Percentiles rank a stretch among this genome's conserved stretches.
Evolutionary conservation across 2,797 vertebrate genomes (phyloP).

Genomic region (Melanotaenia maccullochi): DNA sequence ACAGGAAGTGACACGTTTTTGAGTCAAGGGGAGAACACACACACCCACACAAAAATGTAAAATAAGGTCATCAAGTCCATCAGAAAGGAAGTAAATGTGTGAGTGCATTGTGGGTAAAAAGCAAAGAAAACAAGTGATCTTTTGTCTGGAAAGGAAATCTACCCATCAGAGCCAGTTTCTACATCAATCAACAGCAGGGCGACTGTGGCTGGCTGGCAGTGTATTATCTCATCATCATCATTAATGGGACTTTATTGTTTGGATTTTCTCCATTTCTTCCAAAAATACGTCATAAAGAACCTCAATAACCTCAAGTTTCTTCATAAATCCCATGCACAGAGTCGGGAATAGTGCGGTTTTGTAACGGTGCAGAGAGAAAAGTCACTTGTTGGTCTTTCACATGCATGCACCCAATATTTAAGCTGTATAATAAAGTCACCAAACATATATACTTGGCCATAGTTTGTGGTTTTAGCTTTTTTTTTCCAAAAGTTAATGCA

Average conservation of each 20-base stretch:
- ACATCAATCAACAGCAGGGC: conserved; percentile 8
- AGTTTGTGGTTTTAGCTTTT: not conserved
- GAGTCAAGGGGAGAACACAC: conserved; percentile 23
- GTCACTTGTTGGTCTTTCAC: not conserved
- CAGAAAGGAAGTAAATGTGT: conserved; percentile 23
- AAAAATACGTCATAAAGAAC: not conserved
- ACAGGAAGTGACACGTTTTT: conserved; percentile 39
- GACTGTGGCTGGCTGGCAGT: not conserved
- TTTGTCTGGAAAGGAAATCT: conserved; percentile 38
- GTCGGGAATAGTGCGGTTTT: not conserved
- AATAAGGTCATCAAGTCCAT: conserved; percentile 41
- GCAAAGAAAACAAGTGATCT: conserved; percentile 33
- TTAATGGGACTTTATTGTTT: conserved; percentile 7
- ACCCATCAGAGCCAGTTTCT: conserved; percentile 41
- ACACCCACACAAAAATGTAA: not conserved
- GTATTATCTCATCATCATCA: too few relatives aligned
- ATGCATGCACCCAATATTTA: not conserved
- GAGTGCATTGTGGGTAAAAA: conserved; percentile 6
- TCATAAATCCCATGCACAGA: not conserved
- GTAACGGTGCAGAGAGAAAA: not conserved
- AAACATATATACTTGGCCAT: not conserved
- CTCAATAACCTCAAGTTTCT: conserved; percentile 2
- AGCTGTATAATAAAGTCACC: not conserved
- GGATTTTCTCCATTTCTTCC: not conserved
- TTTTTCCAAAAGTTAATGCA: not conserved